phyloP scores from a whole-genome alignment of 1,140 invertebrate species.

The Helicorthomorpha holstii region DNA sequence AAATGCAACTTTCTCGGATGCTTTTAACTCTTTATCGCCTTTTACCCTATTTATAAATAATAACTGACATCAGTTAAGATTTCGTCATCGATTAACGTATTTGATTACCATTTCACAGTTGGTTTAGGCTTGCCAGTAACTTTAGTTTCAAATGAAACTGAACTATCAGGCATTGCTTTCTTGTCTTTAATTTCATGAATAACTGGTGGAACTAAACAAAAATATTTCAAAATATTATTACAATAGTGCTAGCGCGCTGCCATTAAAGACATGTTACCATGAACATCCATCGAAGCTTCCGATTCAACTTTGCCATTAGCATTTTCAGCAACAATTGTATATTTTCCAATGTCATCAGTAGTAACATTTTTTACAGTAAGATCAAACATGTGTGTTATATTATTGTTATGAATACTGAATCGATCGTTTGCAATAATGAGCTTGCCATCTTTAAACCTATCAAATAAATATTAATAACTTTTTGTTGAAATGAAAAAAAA shows the following conservation, averaged over 20 bases:
- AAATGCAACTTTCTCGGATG: constrained; percentile 23
- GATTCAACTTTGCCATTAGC: constrained; percentile 25
- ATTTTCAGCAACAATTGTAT: constrained; percentile 35
- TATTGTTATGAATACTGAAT: constrained; percentile 40
- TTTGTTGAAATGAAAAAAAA: background rate
- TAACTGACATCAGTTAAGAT: background rate
- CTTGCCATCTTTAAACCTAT: constrained; percentile 13
- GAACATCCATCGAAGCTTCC: constrained; percentile 14
- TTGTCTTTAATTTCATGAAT: background rate
- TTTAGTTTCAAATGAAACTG: constrained; percentile 19
- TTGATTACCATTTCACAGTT: constrained; percentile 34
- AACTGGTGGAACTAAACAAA: constrained; percentile 31
- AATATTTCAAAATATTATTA: constrained; percentile 5
- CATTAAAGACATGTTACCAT: background rate
- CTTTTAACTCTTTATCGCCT: constrained; percentile 6
- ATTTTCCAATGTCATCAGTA: constrained; percentile 31
- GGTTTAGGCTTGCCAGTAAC: constrained; percentile 31
- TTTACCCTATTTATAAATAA: constrained; percentile 13
- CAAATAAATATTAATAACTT: constrained; percentile 2
- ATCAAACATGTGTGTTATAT: constrained; percentile 53
- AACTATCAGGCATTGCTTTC: background rate
- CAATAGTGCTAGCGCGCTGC: background rate
- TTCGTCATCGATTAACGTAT: background rate
- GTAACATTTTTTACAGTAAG: constrained; percentile 22
- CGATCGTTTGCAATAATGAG: background rate